A percentile compares a stretch with the other conserved stretches of the same genome.
phyloP scores from a whole-genome alignment of 2,888 invertebrate genomes.

The Ischnura elegans region DNA sequence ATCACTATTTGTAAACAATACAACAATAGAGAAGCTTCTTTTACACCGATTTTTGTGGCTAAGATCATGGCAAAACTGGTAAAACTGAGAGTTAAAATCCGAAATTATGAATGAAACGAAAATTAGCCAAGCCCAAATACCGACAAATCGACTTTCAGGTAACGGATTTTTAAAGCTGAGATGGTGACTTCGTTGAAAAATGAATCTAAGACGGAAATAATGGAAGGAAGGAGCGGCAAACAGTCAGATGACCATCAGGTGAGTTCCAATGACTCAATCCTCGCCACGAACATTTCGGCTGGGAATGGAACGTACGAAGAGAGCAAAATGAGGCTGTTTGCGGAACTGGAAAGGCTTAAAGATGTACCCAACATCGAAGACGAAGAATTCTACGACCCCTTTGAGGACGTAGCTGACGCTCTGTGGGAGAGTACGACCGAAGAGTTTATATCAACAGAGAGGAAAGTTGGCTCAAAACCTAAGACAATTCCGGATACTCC shows the following conservation, averaged over 20 bases:
- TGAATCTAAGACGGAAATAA: neutral
- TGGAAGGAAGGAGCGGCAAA: neutral
- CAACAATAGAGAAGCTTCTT: neutral
- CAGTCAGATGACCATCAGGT: neutral
- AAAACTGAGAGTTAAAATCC: neutral
- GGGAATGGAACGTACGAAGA: neutral
- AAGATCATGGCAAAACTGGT: neutral
- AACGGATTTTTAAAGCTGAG: neutral
- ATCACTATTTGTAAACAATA: neutral
- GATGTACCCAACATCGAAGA: slow-evolving; percentile 39
- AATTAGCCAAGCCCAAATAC: neutral
- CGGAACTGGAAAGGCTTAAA: neutral
- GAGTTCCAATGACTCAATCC: neutral
- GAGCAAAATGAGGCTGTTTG: neutral
- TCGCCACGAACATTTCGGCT: neutral
- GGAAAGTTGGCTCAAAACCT: neutral
- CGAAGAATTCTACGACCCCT: slow-evolving; percentile 6
- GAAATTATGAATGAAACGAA: neutral
- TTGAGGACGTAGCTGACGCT: neutral
- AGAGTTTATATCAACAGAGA: neutral
- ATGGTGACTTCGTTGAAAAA: neutral
- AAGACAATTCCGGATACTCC: neutral
- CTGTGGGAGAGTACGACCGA: neutral
- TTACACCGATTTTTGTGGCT: no score
- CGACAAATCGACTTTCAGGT: neutral